Evolutionary conservation across 2,888 invertebrate genomes (phyloP).

Genomic region (Megaustenia siamemsis): DNA sequence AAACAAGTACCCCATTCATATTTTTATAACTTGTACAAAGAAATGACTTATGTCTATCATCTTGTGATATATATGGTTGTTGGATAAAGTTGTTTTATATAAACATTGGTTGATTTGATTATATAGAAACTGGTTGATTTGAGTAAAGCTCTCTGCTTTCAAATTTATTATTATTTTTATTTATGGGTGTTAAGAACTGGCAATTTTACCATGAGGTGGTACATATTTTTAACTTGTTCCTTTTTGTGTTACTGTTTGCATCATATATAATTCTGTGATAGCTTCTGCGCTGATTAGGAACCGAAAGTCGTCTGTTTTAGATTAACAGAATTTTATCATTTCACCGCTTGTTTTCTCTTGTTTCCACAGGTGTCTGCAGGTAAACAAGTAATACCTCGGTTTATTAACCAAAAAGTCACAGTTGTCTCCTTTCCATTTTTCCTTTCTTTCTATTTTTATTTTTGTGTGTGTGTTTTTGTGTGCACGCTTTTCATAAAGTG

Average conservation of each 20-base stretch:
- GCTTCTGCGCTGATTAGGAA: slow-evolving; percentile 45
- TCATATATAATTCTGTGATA: slow-evolving; percentile 53
- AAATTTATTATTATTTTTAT: slow-evolving; percentile 33
- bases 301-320: background rate
- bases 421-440: background rate
- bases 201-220: too few species aligned
- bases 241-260: slow-evolving; percentile 51
- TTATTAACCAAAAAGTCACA: background rate
- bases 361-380: background rate
- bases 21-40: slow-evolving; percentile 42
- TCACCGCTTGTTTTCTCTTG: background rate
- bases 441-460: background rate
- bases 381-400: background rate
- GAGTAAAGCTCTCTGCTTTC: slow-evolving; percentile 22
- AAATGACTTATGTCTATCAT: slow-evolving; percentile 38
- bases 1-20: slow-evolving; percentile 33
- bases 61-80: slow-evolving; percentile 41
- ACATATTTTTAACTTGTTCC: background rate
- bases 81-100: background rate
- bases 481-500: background rate
- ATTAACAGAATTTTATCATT: background rate
- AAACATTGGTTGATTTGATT: background rate
- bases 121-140: slow-evolving; percentile 11
- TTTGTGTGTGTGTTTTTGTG: background rate
- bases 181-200: background rate